Conservation (phyloP, 2,113 vertebrate species). For the Cinclus mexicanus region DNA sequence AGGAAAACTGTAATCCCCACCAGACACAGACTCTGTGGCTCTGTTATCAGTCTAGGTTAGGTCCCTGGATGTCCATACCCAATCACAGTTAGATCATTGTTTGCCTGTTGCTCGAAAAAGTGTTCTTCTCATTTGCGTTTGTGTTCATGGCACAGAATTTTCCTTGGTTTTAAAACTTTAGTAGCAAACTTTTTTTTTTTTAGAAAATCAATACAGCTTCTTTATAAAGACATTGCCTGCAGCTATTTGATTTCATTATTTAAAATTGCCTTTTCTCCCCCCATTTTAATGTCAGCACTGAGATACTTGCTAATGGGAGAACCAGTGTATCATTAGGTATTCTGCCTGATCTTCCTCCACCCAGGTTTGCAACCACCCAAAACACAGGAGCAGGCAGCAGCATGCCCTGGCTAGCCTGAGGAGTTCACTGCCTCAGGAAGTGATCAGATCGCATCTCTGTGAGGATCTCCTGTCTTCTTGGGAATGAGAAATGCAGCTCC, state of each 20-base stretch:
- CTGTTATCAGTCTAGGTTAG: background rate
- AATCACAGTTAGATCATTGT: background rate
- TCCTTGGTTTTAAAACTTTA: background rate
- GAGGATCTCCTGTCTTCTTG: background rate
- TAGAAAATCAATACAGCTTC: background rate
- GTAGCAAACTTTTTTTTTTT: background rate
- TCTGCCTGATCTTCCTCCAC: conserved; percentile 26
- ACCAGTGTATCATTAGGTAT: background rate
- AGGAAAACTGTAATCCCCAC: background rate
- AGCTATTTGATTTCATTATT: background rate
- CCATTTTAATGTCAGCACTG: background rate
- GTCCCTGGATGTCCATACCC: background rate
- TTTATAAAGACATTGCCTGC: background rate
- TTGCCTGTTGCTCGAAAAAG: background rate
- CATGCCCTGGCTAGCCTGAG: conserved; percentile 7
- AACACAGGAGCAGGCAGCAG: background rate
- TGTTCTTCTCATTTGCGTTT: background rate
- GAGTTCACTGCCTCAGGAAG: background rate
- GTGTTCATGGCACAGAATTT: background rate
- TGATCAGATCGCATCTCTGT: conserved; percentile 8
- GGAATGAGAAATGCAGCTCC: background rate
- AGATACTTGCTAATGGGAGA: background rate
- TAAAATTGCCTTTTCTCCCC: background rate
- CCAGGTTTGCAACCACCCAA: conserved; percentile 3
- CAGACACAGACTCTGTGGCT: background rate